Conservation (phyloP, 1,140 invertebrate species). For the Myzus persicae region DNA sequence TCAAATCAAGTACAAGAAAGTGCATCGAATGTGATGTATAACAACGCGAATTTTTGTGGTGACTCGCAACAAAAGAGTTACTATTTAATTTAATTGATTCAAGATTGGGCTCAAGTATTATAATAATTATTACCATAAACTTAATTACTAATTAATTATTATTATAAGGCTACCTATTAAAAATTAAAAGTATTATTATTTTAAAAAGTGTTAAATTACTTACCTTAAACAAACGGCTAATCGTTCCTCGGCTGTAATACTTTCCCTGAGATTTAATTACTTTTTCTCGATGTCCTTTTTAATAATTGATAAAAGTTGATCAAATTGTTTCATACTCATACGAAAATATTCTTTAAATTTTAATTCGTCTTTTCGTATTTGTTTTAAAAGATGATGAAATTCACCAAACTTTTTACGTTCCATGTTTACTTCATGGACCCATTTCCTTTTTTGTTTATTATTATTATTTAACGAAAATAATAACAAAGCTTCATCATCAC, state of each 20-base stretch:
- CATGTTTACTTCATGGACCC: constrained; percentile 7
- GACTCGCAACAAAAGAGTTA: constrained; percentile 14
- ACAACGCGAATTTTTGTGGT: constrained; percentile 8
- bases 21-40: constrained; percentile 10
- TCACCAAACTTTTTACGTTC: constrained; percentile 34
- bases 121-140: constrained; percentile 20
- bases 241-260: too few relatives aligned
- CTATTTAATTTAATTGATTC: constrained; percentile 1
- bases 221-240: too few relatives aligned
- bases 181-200: constrained; percentile 23
- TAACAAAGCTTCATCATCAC: too few relatives aligned
- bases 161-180: constrained; percentile 25
- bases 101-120: constrained; percentile 23
- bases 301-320: constrained; percentile 43
- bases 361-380: constrained; percentile 34
- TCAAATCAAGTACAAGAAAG: constrained; percentile 21
- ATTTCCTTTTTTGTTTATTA: too few relatives aligned
- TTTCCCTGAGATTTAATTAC: constrained; percentile 27
- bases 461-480: too few relatives aligned
- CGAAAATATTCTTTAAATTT: constrained; percentile 46
- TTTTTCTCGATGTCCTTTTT: constrained; percentile 31
- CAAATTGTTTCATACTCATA: constrained; percentile 39
- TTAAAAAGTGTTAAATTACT: too few relatives aligned
- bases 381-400: constrained; percentile 43
- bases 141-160: constrained; percentile 28